Conservation (phyloP, 2,888 invertebrate genomes). For the Macrophya annulata region DNA sequence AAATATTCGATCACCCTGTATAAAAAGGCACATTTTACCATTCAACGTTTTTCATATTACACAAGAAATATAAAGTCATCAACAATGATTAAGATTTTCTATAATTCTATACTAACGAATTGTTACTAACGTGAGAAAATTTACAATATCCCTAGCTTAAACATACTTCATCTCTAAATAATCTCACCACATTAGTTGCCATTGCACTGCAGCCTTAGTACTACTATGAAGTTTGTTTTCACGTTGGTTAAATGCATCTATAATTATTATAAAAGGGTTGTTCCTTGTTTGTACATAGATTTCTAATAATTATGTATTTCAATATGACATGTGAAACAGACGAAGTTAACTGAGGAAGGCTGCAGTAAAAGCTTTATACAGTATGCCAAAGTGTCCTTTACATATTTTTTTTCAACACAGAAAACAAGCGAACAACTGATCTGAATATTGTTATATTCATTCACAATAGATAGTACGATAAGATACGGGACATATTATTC, state of each 20-base stretch:
- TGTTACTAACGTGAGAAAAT: neutral
- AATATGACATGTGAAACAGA: neutral
- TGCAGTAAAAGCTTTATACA: neutral
- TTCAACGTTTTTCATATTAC: neutral
- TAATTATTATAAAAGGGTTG: neutral
- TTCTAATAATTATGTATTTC: neutral
- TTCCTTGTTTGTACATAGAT: neutral
- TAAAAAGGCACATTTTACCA: conserved; percentile 35
- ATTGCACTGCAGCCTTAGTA: neutral
- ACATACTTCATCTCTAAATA: neutral
- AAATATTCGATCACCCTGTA: conserved; percentile 19
- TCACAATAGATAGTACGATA: neutral
- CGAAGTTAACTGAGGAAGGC: neutral
- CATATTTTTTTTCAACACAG: neutral
- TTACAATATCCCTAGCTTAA: neutral
- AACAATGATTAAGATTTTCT: neutral
- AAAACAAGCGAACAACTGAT: neutral
- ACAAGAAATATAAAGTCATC: neutral
- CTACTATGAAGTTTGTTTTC: neutral
- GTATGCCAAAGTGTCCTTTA: conserved; percentile 5
- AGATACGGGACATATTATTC: neutral
- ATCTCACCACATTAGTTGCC: neutral
- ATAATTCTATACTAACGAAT: neutral
- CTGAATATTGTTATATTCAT: neutral
- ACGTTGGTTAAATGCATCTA: neutral